Conservation (phyloP, 2,797 vertebrate genomes). For the Liasis olivaceus region DNA sequence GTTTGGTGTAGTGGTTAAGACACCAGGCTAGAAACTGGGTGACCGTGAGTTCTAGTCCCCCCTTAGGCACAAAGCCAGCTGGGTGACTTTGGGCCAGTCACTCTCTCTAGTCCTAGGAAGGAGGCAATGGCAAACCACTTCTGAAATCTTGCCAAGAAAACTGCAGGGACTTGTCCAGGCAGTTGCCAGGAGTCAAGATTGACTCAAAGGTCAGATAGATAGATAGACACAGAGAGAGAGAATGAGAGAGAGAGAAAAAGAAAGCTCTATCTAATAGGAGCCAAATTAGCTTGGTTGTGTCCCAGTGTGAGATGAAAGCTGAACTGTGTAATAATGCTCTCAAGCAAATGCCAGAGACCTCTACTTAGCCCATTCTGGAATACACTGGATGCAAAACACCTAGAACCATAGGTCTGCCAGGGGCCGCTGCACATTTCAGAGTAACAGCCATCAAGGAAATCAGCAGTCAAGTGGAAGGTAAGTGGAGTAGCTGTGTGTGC, state of each 20-base stretch:
- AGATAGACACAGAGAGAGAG: too few relatives aligned
- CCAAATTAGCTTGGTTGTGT: background rate
- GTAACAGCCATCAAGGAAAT: too few relatives aligned
- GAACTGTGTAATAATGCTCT: background rate
- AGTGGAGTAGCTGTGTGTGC: background rate
- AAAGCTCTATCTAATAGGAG: background rate
- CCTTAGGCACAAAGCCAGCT: too few relatives aligned
- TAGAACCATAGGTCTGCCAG: background rate
- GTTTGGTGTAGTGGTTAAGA: too few relatives aligned
- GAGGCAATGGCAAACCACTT: too few relatives aligned
- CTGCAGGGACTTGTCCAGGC: background rate
- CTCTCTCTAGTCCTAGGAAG: too few relatives aligned
- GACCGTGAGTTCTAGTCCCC: too few relatives aligned
- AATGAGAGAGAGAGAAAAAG: too few relatives aligned
- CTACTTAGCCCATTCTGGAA: background rate
- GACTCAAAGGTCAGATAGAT: too few relatives aligned
- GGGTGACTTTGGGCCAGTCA: too few relatives aligned
- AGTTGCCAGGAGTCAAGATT: background rate
- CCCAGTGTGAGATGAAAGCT: background rate
- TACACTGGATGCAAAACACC: background rate
- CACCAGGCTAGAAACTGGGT: too few relatives aligned
- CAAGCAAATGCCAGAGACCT: background rate
- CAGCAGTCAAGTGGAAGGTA: background rate
- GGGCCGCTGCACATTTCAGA: background rate
- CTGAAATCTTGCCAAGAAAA: too few relatives aligned